phyloP scores from a whole-genome alignment of 2,797 vertebrate genomes.

The Onychomys arenicola region DNA sequence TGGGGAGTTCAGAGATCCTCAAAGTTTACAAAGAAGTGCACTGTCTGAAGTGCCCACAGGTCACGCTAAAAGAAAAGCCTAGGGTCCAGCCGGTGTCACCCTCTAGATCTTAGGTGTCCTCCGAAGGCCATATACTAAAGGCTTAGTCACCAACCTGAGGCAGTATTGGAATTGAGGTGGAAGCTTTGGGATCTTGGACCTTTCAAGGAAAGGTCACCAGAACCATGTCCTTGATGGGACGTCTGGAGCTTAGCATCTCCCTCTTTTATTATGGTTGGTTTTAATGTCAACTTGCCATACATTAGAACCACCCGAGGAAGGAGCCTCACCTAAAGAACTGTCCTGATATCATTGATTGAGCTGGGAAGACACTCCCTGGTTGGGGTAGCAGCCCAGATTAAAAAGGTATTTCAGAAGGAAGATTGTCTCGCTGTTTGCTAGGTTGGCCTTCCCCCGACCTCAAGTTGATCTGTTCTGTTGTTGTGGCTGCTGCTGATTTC shows the following conservation, averaged over 20 bases:
- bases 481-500: background rate
- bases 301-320: background rate
- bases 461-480: too few relatives aligned
- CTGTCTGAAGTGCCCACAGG: background rate
- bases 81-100: background rate
- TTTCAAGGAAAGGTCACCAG: background rate
- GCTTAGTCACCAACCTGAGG: background rate
- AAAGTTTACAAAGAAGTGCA: background rate
- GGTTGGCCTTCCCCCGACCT: background rate
- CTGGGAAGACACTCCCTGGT: background rate
- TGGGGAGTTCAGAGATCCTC: background rate
- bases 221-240: too few relatives aligned
- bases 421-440: background rate
- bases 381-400: too few relatives aligned
- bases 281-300: background rate
- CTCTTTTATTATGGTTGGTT: background rate
- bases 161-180: background rate
- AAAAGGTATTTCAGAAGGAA: background rate
- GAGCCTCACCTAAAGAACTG: background rate
- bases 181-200: background rate
- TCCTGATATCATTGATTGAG: background rate
- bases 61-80: background rate
- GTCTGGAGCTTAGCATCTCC: background rate
- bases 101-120: background rate
- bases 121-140: background rate